Evolutionary conservation across 1,140 invertebrate genomes (phyloP).

Genomic region (Eulimnadia texana): DNA sequence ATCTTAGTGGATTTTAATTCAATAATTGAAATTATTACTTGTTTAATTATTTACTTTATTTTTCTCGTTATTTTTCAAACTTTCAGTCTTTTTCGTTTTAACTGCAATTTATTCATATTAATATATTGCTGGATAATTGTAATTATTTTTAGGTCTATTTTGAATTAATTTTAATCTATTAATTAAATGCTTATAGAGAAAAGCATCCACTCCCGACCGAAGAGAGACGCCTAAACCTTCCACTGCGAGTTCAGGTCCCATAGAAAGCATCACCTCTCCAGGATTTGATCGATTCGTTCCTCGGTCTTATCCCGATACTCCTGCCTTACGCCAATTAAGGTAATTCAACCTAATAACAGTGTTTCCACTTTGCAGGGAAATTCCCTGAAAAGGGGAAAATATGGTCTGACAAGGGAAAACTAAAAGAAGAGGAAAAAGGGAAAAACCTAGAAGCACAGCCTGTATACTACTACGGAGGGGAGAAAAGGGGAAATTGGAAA

Average conservation of each 20-base stretch:
- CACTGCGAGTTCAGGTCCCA: constrained; percentile 28
- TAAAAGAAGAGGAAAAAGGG: too few relatives aligned
- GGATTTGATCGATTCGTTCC: constrained; percentile 33
- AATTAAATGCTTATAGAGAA: constrained; percentile 31
- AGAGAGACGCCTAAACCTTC: constrained; percentile 37
- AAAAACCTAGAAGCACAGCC: too few relatives aligned
- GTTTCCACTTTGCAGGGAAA: too few relatives aligned
- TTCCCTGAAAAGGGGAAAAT: too few relatives aligned
- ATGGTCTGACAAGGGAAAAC: too few relatives aligned
- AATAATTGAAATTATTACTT: not conserved
- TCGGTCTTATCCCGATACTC: constrained; percentile 63
- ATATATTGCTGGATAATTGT: not conserved
- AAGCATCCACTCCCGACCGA: constrained; percentile 63
- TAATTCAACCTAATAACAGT: not conserved
- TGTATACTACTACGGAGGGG: too few relatives aligned
- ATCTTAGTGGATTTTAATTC: not conserved
- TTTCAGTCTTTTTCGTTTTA: too few relatives aligned
- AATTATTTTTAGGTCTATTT: not conserved
- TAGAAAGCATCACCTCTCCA: constrained; percentile 56
- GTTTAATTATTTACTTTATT: not conserved
- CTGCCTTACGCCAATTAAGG: constrained; percentile 65
- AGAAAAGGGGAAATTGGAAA: too few relatives aligned
- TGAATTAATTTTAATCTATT: not conserved
- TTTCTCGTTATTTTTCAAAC: too few relatives aligned
- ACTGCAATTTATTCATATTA: too few relatives aligned